Evolutionary conservation across 2,113 vertebrate genomes (phyloP), one percentile per base, ranked within the genome.

Genomic region (Cyprinodon brontotheroides): DNA sequence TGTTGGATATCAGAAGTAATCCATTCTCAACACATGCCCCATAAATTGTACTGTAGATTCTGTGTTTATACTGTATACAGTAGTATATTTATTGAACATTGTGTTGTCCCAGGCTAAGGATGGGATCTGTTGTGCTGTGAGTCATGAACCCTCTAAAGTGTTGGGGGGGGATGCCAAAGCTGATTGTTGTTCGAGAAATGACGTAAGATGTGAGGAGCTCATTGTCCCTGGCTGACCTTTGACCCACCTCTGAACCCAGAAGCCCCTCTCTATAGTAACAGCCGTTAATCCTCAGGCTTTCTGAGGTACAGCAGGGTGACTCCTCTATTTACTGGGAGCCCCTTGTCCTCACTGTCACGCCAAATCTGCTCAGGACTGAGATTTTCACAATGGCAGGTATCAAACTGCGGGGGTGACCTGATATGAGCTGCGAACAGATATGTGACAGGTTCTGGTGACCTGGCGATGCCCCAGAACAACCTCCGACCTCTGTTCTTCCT

Each of bases 211-310:
- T 82, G 78, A 79, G 92, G 84, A 80, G 81, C 79, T 77, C 79
- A 83, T 74, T 88, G 84, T 85, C 82, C 74, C 70, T 57, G 60
- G 43, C 63, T 87, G 89, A 94, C 92, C 91, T 83, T 82, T 89
- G 87, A 81, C 70, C 79, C 82, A 89, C 82, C 89, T 69, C 82
- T 93, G 86, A 93, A 91, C 93, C 74, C 15, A 43, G 38, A n/a
- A 29, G 72, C 15, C 80, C 82, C 84, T 72, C 68, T 81, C 88
- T 75, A 76, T 83, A 82, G 88, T 89, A 90, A 69, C 43, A 57
- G 75, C 86, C 78, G 77, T 81, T 65, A 79, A 84, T 78, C 62
- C 53, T 65, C 80, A 70, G 67, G 72, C 68, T 86, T 78, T 83
- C 75, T 75, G 69, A 75, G 74, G 75, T 82, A 82, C 78, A 78